Percentiles rank a stretch among this genome's conserved stretches.
Conservation (phyloP, 2,888 invertebrate genomes). For the Caenorhabditis japonica region DNA sequence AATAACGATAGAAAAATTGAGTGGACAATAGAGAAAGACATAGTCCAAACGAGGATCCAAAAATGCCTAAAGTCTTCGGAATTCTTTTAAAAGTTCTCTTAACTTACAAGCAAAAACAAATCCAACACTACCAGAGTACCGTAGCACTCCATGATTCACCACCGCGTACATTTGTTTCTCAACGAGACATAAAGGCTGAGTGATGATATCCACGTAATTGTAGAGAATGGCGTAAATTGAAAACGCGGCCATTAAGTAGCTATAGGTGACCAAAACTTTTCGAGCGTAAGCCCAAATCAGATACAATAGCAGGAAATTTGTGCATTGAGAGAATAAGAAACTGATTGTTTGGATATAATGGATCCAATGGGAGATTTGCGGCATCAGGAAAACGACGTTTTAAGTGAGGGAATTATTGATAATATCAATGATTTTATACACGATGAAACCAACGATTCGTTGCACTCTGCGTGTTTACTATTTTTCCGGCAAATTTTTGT, state of each 20-base stretch:
- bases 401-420: too few relatives aligned
- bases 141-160: conserved; percentile 26
- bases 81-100: not conserved
- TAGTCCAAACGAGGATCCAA: conserved; percentile 28
- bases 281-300: conserved; percentile 33
- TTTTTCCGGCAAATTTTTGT: too few relatives aligned
- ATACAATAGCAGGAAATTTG: conserved; percentile 20
- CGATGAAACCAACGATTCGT: too few relatives aligned
- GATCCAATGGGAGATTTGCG: too few relatives aligned
- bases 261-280: conserved; percentile 25
- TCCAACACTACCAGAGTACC: conserved; percentile 19
- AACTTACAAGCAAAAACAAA: conserved; percentile 33
- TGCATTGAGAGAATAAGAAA: conserved; percentile 24
- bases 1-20: conserved; percentile 27
- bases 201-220: conserved; percentile 34
- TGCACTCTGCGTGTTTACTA: too few relatives aligned
- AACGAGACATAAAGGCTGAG: conserved; percentile 23
- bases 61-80: conserved; percentile 18
- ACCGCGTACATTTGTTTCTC: conserved; percentile 41
- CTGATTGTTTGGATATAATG: conserved; percentile 20
- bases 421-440: too few relatives aligned
- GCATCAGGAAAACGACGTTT: too few relatives aligned
- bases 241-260: conserved; percentile 27
- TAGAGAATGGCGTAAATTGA: conserved; percentile 35
- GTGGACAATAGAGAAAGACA: conserved; percentile 30